Conservation (phyloP, 2,888 invertebrate species). For the Napeogenes inachia region DNA sequence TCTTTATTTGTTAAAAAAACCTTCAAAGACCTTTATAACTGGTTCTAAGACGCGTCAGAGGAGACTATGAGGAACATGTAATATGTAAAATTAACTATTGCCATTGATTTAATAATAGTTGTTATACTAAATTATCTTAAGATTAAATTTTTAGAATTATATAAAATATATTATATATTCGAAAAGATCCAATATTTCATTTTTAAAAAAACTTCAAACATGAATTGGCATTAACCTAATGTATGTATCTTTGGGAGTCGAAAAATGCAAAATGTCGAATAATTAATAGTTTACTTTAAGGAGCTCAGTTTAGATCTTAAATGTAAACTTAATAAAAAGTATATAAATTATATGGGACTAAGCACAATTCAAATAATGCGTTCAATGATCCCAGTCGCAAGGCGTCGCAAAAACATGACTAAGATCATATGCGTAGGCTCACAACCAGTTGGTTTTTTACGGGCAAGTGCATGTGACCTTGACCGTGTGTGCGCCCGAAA, state of each 20-base stretch:
- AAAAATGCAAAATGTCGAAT: too few species aligned
- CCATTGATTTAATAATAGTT: constrained; percentile 16
- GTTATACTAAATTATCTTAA: constrained; percentile 1
- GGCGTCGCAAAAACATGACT: constrained; percentile 39
- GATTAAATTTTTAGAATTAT: too few species aligned
- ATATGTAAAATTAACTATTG: constrained; percentile 47
- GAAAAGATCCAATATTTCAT: too few species aligned
- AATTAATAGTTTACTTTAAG: too few species aligned
- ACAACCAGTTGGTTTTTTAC: constrained; percentile 71
- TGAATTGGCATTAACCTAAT: too few species aligned
- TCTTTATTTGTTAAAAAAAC: constrained; percentile 17
- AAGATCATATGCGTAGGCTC: constrained; percentile 56
- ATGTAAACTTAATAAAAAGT: not conserved
- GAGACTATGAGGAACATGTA: constrained; percentile 37
- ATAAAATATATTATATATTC: too few species aligned
- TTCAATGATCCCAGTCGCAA: constrained; percentile 22
- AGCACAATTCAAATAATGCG: constrained; percentile 21
- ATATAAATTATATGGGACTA: not conserved
- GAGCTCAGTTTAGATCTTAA: not conserved
- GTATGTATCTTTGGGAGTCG: too few species aligned
- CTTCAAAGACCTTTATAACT: constrained; percentile 43
- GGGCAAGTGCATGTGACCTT: constrained; percentile 68
- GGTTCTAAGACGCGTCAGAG: constrained; percentile 46
- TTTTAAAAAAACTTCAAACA: too few species aligned
- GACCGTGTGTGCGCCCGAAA: constrained; percentile 62